Base-by-base conservation (phyloP, 2,888 invertebrate genomes). In the Bombylius major region DNA sequence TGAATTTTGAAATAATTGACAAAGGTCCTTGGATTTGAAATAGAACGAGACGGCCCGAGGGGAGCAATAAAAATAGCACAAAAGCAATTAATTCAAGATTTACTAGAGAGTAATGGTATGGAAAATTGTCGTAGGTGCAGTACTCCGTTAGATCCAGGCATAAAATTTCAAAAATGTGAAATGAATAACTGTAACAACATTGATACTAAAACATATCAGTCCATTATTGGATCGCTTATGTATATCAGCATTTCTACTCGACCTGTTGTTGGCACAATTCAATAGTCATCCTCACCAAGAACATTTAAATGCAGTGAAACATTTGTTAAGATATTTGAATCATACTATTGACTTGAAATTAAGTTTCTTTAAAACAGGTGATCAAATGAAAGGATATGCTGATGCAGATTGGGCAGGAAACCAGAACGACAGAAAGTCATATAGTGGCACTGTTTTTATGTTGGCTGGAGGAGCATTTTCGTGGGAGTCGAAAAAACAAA, bases 391-490 rank as follows among this genome's bases (percentile, higher is more conserved):
- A 23, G 50, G 57, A 9, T 60, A 51, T 53, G 55, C 51, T 13
- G 62, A 62, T 53, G 60, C 61, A 5, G 61, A 62, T 49, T 62
- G 61, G 62, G 61, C 51, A n/a, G 58, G 58, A 32, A 55, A 58
- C 46, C 9, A n/a, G 5, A 31, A 14, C 11, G 59, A 61, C 34
- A 49, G 59, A 9, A 60, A 55, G 31, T 59, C 59, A n/a, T 61
- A 53, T 32, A 61, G 54, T 42, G 60, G 59, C 0, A 61, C 31
- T 13, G 7, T 53, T 5, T 14, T 53, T 1, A 33, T 36, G 32
- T 14, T 53, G 4, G 47, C 45, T 60, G 58, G 54, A 57, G 60
- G 31, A 55, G 54, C 3, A n/a, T n/a, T n/a, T n/a, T n/a, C n/a
- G n/a, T n/a, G n/a, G n/a, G n/a, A n/a, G n/a, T n/a, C n/a, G n/a